Conservation (phyloP, 2,888 invertebrate genomes). For the Drosophila pseudotalamancana region DNA sequence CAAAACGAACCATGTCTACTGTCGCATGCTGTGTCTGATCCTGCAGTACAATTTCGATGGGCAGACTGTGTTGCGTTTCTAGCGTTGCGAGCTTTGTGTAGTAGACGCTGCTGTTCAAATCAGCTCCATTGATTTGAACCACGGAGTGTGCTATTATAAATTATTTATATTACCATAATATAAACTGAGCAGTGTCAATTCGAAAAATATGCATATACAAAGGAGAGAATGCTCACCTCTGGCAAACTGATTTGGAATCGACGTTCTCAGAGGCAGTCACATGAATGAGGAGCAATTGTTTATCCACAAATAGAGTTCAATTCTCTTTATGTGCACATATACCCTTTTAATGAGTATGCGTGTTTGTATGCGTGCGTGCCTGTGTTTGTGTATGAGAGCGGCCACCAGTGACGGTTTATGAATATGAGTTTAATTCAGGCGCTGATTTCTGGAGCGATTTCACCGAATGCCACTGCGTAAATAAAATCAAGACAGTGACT, state of each 20-base stretch:
- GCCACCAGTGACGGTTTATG: slow-evolving; percentile 18
- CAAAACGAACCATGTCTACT: slow-evolving; percentile 37
- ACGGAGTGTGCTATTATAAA: slow-evolving; percentile 32
- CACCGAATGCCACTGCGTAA: slow-evolving; percentile 7
- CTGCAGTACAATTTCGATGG: slow-evolving; percentile 21
- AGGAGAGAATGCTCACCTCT: slow-evolving; percentile 21
- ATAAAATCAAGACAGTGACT: slow-evolving; percentile 1
- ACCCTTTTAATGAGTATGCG: slow-evolving; percentile 11
- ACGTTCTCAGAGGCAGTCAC: slow-evolving; percentile 34
- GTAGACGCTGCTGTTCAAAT: slow-evolving; percentile 46
- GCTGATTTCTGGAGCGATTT: background rate
- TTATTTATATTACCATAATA: slow-evolving; percentile 10
- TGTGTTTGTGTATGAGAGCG: background rate
- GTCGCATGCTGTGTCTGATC: slow-evolving; percentile 11
- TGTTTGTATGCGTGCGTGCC: background rate
- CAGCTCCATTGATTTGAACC: slow-evolving; percentile 51
- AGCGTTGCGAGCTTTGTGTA: slow-evolving; percentile 33
- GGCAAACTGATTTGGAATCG: slow-evolving; percentile 4
- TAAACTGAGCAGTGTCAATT: background rate
- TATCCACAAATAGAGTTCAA: slow-evolving; percentile 26
- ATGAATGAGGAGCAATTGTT: slow-evolving; percentile 38
- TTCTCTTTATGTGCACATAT: slow-evolving; percentile 14
- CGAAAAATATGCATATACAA: background rate
- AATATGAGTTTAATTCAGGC: slow-evolving; percentile 21
- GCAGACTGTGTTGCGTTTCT: background rate